Evolutionary conservation across 2,113 vertebrate species (phyloP).

Genomic region (Oncorhynchus clarkii): DNA sequence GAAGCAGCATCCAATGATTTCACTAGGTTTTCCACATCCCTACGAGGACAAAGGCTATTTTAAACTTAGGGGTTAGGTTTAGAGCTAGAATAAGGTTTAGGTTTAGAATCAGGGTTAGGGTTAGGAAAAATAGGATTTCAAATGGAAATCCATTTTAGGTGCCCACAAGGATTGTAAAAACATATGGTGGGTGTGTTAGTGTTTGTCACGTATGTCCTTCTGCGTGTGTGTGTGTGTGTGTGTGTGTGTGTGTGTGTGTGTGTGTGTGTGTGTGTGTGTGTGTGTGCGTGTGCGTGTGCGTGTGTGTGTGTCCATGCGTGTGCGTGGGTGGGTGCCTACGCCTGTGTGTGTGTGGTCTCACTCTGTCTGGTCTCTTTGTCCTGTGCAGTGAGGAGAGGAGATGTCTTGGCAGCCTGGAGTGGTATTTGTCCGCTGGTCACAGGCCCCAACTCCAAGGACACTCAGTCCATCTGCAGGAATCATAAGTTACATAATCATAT

Average conservation of each 20-base stretch:
- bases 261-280: too few species aligned
- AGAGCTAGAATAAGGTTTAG: too few species aligned
- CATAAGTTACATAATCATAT: conserved; percentile 50
- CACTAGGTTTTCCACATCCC: not conserved
- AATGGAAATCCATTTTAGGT: too few species aligned
- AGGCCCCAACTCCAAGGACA: conserved; percentile 82
- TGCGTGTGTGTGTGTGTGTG: too few species aligned
- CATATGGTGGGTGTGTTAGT: not conserved
- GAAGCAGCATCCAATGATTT: conserved; percentile 24
- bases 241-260: too few species aligned
- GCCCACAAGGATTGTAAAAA: too few species aligned
- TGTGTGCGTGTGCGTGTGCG: not conserved
- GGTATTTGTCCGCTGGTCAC: conserved; percentile 83
- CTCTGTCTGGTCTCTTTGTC: conserved; percentile 24
- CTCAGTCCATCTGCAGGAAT: conserved; percentile 81
- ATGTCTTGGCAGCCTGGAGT: conserved; percentile 82
- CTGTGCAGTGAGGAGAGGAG: conserved; percentile 81
- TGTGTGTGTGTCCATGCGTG: not conserved
- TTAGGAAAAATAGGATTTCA: too few species aligned
- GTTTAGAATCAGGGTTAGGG: too few species aligned
- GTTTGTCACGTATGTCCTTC: not conserved
- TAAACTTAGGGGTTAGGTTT: too few species aligned
- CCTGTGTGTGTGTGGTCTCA: conserved; percentile 4
- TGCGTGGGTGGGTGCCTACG: not conserved
- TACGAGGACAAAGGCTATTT: too few species aligned